Base-by-base conservation (phyloP, 2,797 vertebrate species). In the Euthynnus affinis region DNA sequence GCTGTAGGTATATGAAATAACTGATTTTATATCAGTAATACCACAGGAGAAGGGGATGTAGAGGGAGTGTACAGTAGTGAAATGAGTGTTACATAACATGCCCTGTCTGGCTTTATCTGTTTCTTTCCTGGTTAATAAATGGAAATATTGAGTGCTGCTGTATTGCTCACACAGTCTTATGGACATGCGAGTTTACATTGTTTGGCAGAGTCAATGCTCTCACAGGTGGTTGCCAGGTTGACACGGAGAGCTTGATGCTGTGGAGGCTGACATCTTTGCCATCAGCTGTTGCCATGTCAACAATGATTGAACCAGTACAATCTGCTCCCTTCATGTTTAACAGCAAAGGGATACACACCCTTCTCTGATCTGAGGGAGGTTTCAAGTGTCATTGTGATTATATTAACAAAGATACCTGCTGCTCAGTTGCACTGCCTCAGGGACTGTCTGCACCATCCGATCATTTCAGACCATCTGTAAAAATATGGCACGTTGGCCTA, bases 231-330 rank as follows among this genome's bases (percentile, higher is more conserved):
- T 48, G 48, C 42, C 68, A 70, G 64, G 71, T 78, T 14, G 25
- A 34, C 18, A 12, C 20, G 65, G 40, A 20, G 76, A 40, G 76
- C 61, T 48, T 65, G 55, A n/a, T 17, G 49, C 70, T 78, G 82
- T 48, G 34, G 27, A 25, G 52, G 52, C 32, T 65, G 67, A 52
- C 29, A 32, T 63, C 55, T 57, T 34, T 44, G 61, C 23, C 22
- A 83, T 46, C 29, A 78, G 65, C 74, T 82, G 76, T 23, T 69
- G 49, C 53, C 12, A 40, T 32, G 53, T 71, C 52, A 63, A 49
- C 77, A 51, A 23, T 46, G 51, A 77, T 65, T 78, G 27, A 65
- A 48, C 18, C 56, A 64, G 25, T 22, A 65, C 66, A 61, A 66
- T 49, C 57, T 75, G 78, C 42, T 61, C 27, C 2, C 37, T 51